Base-by-base conservation (phyloP, 2,888 invertebrate genomes). In the Cephus runcator region DNA sequence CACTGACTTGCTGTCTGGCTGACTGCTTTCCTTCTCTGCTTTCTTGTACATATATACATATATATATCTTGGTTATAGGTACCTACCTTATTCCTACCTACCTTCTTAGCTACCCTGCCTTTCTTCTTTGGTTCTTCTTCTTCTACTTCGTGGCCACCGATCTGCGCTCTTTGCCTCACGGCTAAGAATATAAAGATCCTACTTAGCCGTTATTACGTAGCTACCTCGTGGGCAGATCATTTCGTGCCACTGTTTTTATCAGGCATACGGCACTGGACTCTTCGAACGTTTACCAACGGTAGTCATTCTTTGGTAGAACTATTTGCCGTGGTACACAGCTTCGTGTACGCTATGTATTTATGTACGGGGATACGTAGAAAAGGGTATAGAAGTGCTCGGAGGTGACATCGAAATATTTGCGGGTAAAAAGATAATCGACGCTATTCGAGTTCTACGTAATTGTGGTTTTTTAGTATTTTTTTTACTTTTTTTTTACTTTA, bases 121-220 rank as follows among this genome's bases (percentile, higher is more conserved):
- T 33, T 23, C 71, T 34, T 23, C 31, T 12, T 31, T 12, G 23
- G 12, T 75, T 40, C 36, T 23, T 35, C 40, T 56, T 75, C 40
- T 30, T 75, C 34, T 9, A 56, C 40, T 56, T 56, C 40, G 40
- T 56, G 23, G 40, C 40, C 40, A 56, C 40, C 40, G 40, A 56
- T 71, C 71, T 31, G 71, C 71, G 71, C 77, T 69, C 80, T 77
- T 74, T 87, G 87, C 90, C 90, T 89, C 85, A 87, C 87, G 90
- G 90, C 90, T 84, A 89, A 87, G 90, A 90, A 90, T 91, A 90
- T 90, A 90, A 91, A 90, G 90, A 90, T 91, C 90, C 91, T 90
- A 90, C 89, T 91, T 91, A 90, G 89, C 87, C 87, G 87, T 88
- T 89, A 90, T 90, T 90, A 90, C 88, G 87, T 88, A 85, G 86